phyloP scores from a whole-genome alignment of 2,888 invertebrate species.

The Pecten maximus region DNA sequence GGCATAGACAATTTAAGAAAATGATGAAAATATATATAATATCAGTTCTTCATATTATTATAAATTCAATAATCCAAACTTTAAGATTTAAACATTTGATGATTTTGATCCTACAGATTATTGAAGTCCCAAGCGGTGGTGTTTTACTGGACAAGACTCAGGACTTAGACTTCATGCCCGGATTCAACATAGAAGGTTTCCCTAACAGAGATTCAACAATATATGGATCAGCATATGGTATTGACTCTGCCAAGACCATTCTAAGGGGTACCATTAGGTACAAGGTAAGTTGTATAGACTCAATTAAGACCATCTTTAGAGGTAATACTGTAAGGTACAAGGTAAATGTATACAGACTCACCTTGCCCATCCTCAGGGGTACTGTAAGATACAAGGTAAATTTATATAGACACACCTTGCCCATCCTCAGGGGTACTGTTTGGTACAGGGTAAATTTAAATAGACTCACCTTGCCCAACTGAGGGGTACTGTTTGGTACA shows the following conservation, averaged over 20 bases:
- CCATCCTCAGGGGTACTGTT: background rate
- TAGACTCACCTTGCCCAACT: background rate
- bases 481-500: background rate
- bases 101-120: slow-evolving; percentile 85
- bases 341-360: background rate
- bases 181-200: slow-evolving; percentile 97
- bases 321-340: background rate
- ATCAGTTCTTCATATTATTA: background rate
- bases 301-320: background rate
- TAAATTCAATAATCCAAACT: background rate
- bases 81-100: background rate
- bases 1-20: too few species aligned
- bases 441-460: background rate
- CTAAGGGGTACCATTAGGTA: slow-evolving; percentile 97
- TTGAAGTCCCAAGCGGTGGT: slow-evolving; percentile 94
- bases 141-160: slow-evolving; percentile 92
- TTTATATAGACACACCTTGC: background rate
- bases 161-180: slow-evolving; percentile 94
- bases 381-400: background rate
- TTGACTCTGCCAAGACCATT: slow-evolving; percentile 91
- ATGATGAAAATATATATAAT: too few species aligned
- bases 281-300: slow-evolving; percentile 82
- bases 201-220: slow-evolving; percentile 97
- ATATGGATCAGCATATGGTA: slow-evolving; percentile 93
- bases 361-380: background rate